Percentiles rank a stretch among this genome's conserved stretches.
Conservation (phyloP, 2,888 invertebrate species). For the Macrophya alboannulata region DNA sequence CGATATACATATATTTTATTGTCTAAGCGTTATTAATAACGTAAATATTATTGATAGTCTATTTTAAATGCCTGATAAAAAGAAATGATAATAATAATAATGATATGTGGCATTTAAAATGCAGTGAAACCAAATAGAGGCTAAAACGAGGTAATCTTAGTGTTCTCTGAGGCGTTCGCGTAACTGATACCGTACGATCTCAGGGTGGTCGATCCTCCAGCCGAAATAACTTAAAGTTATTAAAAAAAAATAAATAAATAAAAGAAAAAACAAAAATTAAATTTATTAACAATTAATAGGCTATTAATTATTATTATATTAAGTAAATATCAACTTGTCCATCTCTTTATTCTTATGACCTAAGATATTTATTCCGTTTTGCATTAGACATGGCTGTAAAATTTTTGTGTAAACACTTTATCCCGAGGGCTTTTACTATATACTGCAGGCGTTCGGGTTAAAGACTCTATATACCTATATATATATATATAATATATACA, state of each 20-base stretch:
- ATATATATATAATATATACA: conserved; percentile 9
- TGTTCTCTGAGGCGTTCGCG: not conserved
- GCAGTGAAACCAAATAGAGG: conserved; percentile 54
- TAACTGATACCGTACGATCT: conserved; percentile 16
- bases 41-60: conserved; percentile 48
- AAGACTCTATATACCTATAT: conserved; percentile 28
- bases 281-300: conserved; percentile 46
- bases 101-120: conserved; percentile 51
- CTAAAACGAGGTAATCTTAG: conserved; percentile 28
- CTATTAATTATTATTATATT: conserved; percentile 40
- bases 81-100: not conserved
- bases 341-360: conserved; percentile 37
- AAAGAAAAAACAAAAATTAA: not conserved
- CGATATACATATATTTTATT: conserved; percentile 44
- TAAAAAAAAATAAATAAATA: no score
- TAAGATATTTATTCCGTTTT: conserved; percentile 54
- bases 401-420: conserved; percentile 36
- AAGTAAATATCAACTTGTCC: conserved; percentile 44
- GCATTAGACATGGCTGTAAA: conserved; percentile 50
- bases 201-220: conserved; percentile 29
- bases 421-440: conserved; percentile 24
- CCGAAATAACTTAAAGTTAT: conserved; percentile 52
- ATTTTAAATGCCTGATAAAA: conserved; percentile 38
- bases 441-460: conserved; percentile 32
- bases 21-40: conserved; percentile 42